phyloP scores from a whole-genome alignment of 1,140 invertebrate species.

The Andricus grossulariae region DNA sequence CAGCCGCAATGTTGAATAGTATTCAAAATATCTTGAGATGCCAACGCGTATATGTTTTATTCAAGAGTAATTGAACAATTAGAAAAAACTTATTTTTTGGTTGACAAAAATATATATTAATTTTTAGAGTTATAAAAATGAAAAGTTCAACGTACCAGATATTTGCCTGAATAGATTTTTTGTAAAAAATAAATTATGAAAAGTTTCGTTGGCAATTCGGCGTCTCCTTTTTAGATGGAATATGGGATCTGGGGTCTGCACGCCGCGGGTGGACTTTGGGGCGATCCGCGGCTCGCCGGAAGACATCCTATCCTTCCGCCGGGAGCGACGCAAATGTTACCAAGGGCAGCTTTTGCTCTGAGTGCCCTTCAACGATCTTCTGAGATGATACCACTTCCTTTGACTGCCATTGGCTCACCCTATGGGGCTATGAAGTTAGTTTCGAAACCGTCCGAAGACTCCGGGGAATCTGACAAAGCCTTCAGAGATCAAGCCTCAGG shows the following conservation, averaged over 20 bases:
- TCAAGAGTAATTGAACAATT: too few relatives aligned
- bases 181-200: too few relatives aligned
- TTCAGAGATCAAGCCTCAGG: constrained; percentile 36
- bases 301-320: constrained; percentile 66
- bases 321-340: constrained; percentile 64
- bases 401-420: constrained; percentile 55
- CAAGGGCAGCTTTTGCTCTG: constrained; percentile 67
- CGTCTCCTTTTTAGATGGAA: constrained; percentile 68
- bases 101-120: too few relatives aligned
- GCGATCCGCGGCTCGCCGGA: constrained; percentile 68
- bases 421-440: constrained; percentile 65
- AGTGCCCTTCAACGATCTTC: constrained; percentile 63
- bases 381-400: constrained; percentile 60
- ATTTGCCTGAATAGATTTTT: too few relatives aligned
- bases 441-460: constrained; percentile 55
- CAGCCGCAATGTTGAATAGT: too few relatives aligned
- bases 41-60: too few relatives aligned
- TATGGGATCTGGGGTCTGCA: constrained; percentile 74
- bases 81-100: too few relatives aligned
- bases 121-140: too few relatives aligned
- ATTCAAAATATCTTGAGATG: too few relatives aligned
- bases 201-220: constrained; percentile 3
- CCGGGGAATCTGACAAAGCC: constrained; percentile 46
- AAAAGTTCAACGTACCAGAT: too few relatives aligned
- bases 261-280: constrained; percentile 71